Evolutionary conservation across 2,888 invertebrate species (phyloP).

Genomic region (Tridacna gigas): DNA sequence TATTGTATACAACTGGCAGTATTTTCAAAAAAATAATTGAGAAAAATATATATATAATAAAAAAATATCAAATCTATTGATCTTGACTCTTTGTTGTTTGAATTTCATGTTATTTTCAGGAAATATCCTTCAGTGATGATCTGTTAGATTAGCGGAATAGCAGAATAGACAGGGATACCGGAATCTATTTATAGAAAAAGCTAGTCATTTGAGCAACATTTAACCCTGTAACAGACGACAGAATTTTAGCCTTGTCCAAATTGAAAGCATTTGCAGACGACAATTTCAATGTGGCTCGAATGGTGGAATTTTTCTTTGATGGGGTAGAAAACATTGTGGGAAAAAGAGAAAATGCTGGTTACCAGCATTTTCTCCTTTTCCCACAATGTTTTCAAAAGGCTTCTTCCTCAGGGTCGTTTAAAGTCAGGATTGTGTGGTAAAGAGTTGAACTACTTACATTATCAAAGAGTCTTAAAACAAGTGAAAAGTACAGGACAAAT

Average conservation of each 20-base stretch:
- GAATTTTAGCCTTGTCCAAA: no score
- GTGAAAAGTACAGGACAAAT: no score
- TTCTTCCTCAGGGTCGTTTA: neutral
- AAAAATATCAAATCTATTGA: neutral
- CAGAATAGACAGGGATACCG: no score
- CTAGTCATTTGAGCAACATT: no score
- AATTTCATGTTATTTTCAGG: neutral
- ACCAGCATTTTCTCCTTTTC: conserved; percentile 2
- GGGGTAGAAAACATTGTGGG: neutral
- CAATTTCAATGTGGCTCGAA: no score
- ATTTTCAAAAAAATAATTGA: conserved; percentile 21
- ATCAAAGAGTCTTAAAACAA: no score
- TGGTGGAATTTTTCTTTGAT: no score
- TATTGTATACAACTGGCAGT: conserved; percentile 28
- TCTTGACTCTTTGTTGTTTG: neutral
- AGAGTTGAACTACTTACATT: neutral
- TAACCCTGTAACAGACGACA: no score
- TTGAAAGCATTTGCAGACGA: no score
- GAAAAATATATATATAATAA: conserved; percentile 21
- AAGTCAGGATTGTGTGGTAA: neutral
- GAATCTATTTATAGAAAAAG: no score
- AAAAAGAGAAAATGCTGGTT: conserved; percentile 3
- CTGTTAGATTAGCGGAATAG: no score
- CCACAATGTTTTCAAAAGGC: neutral
- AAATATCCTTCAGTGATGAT: no score